Evolutionary conservation across 2,888 invertebrate genomes (phyloP).

Genomic region (Anoncus sp.): DNA sequence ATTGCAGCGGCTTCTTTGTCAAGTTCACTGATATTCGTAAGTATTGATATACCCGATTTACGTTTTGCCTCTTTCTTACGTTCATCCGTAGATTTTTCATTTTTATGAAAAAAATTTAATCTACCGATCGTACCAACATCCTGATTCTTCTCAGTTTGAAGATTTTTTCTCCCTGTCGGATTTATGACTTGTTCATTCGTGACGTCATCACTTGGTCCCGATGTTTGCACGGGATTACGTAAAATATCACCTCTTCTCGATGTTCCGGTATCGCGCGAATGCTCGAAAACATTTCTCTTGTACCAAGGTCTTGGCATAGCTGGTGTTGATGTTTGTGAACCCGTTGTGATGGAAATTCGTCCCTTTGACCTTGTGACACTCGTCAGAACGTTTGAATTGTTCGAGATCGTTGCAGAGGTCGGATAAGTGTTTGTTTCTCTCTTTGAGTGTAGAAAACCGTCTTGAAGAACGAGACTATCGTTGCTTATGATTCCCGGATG

Average conservation of each 20-base stretch:
- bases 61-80: constrained; percentile 83
- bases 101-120: constrained; percentile 80
- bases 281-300: constrained; percentile 85
- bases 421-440: constrained; percentile 60
- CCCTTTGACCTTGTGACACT: constrained; percentile 32
- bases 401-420: not conserved
- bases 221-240: constrained; percentile 62
- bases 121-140: constrained; percentile 83
- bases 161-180: constrained; percentile 14
- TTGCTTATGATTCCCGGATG: constrained; percentile 74
- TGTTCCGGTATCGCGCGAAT: constrained; percentile 72
- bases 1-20: constrained; percentile 92
- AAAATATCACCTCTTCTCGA: constrained; percentile 71
- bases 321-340: constrained; percentile 66
- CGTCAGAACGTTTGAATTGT: constrained; percentile 18
- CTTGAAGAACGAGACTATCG: constrained; percentile 79
- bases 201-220: constrained; percentile 2
- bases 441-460: constrained; percentile 76
- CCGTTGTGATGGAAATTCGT: constrained; percentile 58
- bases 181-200: not conserved
- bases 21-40: constrained; percentile 91
- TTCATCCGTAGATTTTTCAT: constrained; percentile 72
- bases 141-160: constrained; percentile 37
- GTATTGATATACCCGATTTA: constrained; percentile 86
- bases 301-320: constrained; percentile 87